These are phyloP conservation scores for Diorhabda sublineata DNA, from an alignment of 1,140 invertebrate species.

Conservation along the genomic window DNA sequence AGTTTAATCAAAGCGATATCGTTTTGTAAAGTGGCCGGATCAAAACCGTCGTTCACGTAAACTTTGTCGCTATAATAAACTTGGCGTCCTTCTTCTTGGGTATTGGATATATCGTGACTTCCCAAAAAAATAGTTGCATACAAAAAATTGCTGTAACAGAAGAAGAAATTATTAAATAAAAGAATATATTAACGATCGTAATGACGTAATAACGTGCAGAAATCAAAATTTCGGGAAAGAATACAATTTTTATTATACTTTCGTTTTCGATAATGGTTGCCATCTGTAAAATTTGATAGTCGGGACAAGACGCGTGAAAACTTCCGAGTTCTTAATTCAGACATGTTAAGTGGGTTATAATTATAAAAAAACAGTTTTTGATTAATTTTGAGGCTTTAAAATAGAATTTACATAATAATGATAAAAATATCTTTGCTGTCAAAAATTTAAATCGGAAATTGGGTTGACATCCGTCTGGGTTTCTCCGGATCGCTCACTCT, in stretches of 20 bases:
- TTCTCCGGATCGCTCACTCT: too few relatives aligned
- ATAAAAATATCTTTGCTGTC: too few relatives aligned
- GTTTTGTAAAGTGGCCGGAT: constrained; percentile 6
- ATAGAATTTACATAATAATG: too few relatives aligned
- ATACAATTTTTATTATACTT: neutral
- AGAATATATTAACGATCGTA: neutral
- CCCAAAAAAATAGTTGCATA: constrained; percentile 25
- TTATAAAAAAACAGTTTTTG: neutral
- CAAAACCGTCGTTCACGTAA: constrained; percentile 18
- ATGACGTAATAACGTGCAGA: neutral
- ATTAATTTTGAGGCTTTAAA: too few relatives aligned
- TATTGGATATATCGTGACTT: constrained; percentile 18
- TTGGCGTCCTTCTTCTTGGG: constrained; percentile 9
- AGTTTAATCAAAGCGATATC: constrained; percentile 25
- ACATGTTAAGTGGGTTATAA: neutral
- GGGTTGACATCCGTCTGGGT: too few relatives aligned
- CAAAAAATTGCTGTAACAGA: constrained; percentile 8
- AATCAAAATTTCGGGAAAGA: neutral
- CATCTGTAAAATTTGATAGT: neutral
- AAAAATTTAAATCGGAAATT: too few relatives aligned
- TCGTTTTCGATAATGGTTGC: neutral
- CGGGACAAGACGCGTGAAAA: neutral
- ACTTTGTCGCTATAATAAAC: constrained; percentile 5
- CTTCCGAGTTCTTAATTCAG: neutral
- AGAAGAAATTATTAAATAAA: neutral